Conservation (phyloP, 2,113 vertebrate species). For the Plecturocebus donacophilus region DNA sequence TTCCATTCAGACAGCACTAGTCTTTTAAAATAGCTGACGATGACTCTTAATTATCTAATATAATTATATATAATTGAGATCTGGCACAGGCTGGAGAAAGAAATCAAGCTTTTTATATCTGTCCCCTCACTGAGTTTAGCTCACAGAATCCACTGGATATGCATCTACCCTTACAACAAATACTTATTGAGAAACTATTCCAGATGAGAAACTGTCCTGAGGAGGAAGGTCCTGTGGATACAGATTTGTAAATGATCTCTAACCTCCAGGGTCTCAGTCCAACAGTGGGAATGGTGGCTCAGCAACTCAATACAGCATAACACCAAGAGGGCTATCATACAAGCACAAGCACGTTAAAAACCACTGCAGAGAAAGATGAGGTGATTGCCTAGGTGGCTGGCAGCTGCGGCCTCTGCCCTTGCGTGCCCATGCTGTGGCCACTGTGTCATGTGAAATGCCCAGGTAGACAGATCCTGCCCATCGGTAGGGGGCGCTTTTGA, state of each 20-base stretch:
- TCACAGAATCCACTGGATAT: not conserved
- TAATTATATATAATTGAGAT: not conserved
- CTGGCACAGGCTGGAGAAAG: not conserved
- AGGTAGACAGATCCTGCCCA: fast-evolving
- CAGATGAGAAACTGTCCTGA: no score
- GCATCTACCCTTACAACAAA: fast-evolving
- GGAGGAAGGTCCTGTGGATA: not conserved
- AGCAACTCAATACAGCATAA: fast-evolving
- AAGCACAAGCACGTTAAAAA: no score
- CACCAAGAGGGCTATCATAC: fast-evolving
- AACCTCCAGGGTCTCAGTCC: not conserved
- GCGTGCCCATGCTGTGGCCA: fast-evolving
- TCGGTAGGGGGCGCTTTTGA: not conserved
- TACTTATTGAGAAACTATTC: not conserved
- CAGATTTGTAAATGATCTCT: not conserved
- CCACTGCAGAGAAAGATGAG: fast-evolving
- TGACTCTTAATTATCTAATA: not conserved
- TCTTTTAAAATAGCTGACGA: not conserved
- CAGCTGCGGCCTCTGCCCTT: no score
- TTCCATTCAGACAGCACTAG: no score
- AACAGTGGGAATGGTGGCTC: not conserved
- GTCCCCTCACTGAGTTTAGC: not conserved
- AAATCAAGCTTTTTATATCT: not conserved
- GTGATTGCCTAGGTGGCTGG: not conserved
- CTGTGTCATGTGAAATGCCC: fast-evolving